Evolutionary conservation across 2,113 vertebrate species (phyloP).

Genomic region (Carassius gibelio): DNA sequence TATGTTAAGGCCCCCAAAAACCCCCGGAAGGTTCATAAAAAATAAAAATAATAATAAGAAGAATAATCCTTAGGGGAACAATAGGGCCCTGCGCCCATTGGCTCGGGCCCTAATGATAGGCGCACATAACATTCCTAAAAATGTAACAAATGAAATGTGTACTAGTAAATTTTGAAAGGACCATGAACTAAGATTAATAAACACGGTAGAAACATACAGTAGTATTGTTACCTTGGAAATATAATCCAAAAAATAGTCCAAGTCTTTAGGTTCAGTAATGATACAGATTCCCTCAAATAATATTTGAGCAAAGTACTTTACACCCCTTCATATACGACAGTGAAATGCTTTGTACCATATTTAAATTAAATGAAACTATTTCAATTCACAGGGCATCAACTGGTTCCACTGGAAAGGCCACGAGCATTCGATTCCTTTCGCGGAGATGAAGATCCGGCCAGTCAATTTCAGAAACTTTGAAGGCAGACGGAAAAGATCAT

Average conservation of each 20-base stretch:
- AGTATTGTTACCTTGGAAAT: background rate
- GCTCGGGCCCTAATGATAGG: too few species aligned
- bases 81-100: too few species aligned
- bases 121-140: background rate
- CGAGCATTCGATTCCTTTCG: slow-evolving; percentile 91
- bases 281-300: background rate
- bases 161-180: background rate
- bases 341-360: background rate
- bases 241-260: background rate
- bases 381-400: slow-evolving; percentile 85
- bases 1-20: too few species aligned
- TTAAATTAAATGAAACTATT: background rate
- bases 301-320: background rate
- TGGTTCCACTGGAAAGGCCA: slow-evolving; percentile 99
- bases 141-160: background rate
- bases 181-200: background rate
- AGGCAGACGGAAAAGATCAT: slow-evolving; percentile 87
- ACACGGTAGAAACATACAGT: background rate
- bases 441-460: slow-evolving; percentile 95
- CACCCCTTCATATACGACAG: background rate
- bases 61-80: too few species aligned
- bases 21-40: too few species aligned
- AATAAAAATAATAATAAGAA: too few species aligned
- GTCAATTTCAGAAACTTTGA: slow-evolving; percentile 88
- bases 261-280: background rate